Conservation (phyloP, 2,113 vertebrate genomes). For the Leucopsar rothschildi region DNA sequence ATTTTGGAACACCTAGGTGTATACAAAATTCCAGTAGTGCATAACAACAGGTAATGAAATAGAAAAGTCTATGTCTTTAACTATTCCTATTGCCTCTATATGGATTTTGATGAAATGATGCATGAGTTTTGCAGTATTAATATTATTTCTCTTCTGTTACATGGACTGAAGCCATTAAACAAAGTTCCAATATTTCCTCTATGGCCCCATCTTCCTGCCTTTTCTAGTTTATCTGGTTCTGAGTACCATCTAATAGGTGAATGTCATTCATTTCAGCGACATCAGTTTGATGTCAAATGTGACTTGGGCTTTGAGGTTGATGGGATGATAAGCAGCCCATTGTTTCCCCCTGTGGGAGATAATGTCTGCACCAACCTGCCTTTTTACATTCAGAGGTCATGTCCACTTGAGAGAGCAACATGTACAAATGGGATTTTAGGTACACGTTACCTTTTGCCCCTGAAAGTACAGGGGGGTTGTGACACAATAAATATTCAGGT, state of each 20-base stretch:
- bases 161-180: not conserved
- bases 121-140: not conserved
- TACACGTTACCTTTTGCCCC: constrained; percentile 30
- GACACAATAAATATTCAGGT: not conserved
- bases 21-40: not conserved
- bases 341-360: not conserved
- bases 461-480: not conserved
- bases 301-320: constrained; percentile 48
- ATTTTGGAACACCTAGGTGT: not conserved
- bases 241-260: not conserved
- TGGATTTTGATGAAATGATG: not conserved
- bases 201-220: not conserved
- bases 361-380: not conserved
- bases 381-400: constrained; percentile 53
- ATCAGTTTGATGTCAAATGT: constrained; percentile 36
- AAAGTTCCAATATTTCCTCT: not conserved
- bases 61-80: not conserved
- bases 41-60: not conserved
- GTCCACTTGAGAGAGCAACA: constrained; percentile 27
- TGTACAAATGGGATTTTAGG: constrained; percentile 40
- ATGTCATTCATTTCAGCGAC: not conserved
- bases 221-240: not conserved
- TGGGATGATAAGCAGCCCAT: constrained; percentile 49
- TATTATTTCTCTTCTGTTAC: not conserved
- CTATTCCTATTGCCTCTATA: not conserved